Percentiles rank a stretch among this genome's conserved stretches.
These are phyloP conservation scores for Poecilia picta DNA, from an alignment of 2,797 vertebrate genomes.

Conservation along the genomic window DNA sequence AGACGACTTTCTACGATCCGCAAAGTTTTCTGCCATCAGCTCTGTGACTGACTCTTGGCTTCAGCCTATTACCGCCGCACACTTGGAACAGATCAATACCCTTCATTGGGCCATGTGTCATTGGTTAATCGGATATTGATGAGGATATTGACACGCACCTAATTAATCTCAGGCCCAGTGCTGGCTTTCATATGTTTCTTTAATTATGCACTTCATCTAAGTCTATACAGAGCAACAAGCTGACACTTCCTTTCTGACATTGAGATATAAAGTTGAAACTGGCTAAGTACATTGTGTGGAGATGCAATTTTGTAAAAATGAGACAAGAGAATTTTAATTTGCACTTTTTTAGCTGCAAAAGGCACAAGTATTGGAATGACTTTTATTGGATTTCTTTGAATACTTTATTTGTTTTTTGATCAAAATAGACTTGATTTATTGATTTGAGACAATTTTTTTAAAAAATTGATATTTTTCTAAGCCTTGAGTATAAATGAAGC, in stretches of 20 bases:
- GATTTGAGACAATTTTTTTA: not conserved
- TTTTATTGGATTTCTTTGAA: not conserved
- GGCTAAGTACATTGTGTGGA: not conserved
- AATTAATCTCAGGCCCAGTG: conserved; percentile 95
- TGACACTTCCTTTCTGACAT: conserved; percentile 78
- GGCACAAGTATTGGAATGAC: not conserved
- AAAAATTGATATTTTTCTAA: not conserved
- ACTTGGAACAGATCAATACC: conserved; percentile 94
- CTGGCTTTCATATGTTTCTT: conserved; percentile 97
- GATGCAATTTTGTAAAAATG: not conserved
- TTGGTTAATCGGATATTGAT: conserved; percentile 99
- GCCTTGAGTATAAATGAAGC: not conserved
- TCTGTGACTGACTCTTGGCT: conserved; percentile 89
- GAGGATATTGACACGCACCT: conserved; percentile 96
- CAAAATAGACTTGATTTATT: not conserved
- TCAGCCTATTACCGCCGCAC: conserved; percentile 95
- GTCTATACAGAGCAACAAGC: conserved; percentile 85
- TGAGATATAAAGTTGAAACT: conserved; percentile 64
- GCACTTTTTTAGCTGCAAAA: not conserved
- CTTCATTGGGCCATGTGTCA: conserved; percentile 99
- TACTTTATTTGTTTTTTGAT: not conserved
- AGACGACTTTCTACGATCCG: conserved; percentile 48
- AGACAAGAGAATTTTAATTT: not conserved
- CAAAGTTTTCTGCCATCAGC: conserved; percentile 81
- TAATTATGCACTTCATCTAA: conserved; percentile 99